Conservation (phyloP, 1,140 invertebrate species). For the Drosophila ficusphila region DNA sequence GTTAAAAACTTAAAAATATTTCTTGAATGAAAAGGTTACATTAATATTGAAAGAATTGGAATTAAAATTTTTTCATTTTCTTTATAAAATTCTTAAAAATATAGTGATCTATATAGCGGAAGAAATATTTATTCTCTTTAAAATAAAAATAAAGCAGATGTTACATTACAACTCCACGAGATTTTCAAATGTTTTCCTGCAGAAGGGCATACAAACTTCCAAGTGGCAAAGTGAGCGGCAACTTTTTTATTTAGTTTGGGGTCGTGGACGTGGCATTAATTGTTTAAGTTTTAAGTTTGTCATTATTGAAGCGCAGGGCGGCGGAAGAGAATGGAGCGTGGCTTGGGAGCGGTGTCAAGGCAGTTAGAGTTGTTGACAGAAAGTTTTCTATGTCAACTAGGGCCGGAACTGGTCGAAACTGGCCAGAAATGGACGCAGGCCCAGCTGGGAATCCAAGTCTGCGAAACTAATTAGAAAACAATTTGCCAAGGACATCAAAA, state of each 20-base stretch:
- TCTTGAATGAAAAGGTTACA: too few relatives aligned
- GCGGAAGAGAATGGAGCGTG: neutral
- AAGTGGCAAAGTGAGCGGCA: neutral
- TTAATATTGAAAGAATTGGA: too few relatives aligned
- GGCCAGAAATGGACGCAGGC: constrained; percentile 17
- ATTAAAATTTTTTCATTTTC: too few relatives aligned
- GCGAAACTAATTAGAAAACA: constrained; percentile 81
- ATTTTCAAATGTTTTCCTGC: neutral
- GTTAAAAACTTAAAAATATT: too few relatives aligned
- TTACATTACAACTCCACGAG: too few relatives aligned
- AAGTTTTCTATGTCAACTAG: constrained; percentile 78
- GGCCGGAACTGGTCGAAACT: constrained; percentile 28
- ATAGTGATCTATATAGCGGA: too few relatives aligned
- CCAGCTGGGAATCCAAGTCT: constrained; percentile 48
- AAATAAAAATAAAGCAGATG: too few relatives aligned
- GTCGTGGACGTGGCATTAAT: constrained; percentile 64
- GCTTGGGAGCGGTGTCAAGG: constrained; percentile 38
- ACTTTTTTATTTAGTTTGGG: constrained; percentile 30
- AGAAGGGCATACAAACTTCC: constrained; percentile 14
- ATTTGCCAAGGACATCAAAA: constrained; percentile 82
- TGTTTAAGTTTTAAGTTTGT: constrained; percentile 69
- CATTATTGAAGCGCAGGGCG: constrained; percentile 53
- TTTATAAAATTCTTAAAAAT: too few relatives aligned
- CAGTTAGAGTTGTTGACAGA: constrained; percentile 69
- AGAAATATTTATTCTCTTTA: too few relatives aligned